Evolutionary conservation across 2,113 vertebrate species (phyloP), one percentile per base, ranked within the genome.

Genomic region (Ia io): DNA sequence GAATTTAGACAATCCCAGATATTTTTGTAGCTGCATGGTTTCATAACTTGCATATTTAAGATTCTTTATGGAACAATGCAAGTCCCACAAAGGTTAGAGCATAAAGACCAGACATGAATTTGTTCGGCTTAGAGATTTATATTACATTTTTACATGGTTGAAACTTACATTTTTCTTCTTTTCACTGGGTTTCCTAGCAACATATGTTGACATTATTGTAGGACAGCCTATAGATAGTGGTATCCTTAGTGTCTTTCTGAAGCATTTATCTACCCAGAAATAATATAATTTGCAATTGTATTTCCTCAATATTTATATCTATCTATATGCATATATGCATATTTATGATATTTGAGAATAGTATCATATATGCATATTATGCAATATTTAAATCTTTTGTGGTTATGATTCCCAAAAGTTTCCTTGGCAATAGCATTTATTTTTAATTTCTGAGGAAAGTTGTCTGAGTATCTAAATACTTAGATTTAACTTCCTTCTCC

Each of bases 341-440:
- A 67, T 91, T 94, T 95, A 86, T 90, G 17, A 56, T 47, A n/a
- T 76, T 76, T 87, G n/a, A 93, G 94, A 96, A 85, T 86, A 88
- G 47, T 88, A 32, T 74, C 59, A 51, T 92, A 77, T 67, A 82
- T 87, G 28, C 37, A 79, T 84, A 30, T 87, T 63, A 14, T 37
- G 4, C 30, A 84, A 20, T 91, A 73, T 91, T 95, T 92, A 80
- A 87, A 73, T 93, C 56, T 70, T 84, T 79, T 73, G 8, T 90
- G 51, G 5, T 35, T 67, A 13, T 95, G 56, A 76, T 88, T 88
- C 18, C 37, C 37, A 35, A 86, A 93, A 56, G 25, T 87, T 17
- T 76, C 78, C 23, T 88, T 90, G 40, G 47, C 28, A 78, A 18
- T 44, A 65, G 23, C 32, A 84, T 63, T 74, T 95, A 37, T 83